Percentiles rank a stretch among this genome's conserved stretches.
phyloP scores from a whole-genome alignment of 2,888 invertebrate genomes.

The Agrotis puta region DNA sequence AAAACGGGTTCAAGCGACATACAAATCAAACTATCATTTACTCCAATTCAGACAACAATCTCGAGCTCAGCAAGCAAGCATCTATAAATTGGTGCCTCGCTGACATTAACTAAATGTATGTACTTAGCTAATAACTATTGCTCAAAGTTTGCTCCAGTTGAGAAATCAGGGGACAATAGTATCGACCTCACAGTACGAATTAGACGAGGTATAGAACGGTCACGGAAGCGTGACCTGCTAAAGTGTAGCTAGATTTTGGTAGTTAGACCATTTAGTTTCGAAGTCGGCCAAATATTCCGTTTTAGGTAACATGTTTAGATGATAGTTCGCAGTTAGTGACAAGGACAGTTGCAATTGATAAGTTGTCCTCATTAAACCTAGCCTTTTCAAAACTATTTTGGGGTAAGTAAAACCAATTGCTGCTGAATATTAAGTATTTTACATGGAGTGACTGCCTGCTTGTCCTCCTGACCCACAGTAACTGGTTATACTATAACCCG shows the following conservation, averaged over 20 bases:
- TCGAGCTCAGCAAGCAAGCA: conserved; percentile 47
- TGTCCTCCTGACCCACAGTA: too few species aligned
- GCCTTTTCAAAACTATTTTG: too few species aligned
- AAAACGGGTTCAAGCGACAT: conserved; percentile 4
- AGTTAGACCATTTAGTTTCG: conserved; percentile 19
- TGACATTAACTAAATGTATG: conserved; percentile 51
- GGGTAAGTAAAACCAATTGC: too few species aligned
- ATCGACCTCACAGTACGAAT: conserved; percentile 38
- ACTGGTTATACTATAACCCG: too few species aligned
- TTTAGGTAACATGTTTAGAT: neutral
- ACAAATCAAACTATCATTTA: conserved; percentile 52
- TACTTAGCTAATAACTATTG: conserved; percentile 52
- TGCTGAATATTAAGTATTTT: too few species aligned
- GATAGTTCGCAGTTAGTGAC: neutral
- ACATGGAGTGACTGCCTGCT: too few species aligned
- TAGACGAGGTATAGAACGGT: conserved; percentile 26
- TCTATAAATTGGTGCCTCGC: conserved; percentile 54
- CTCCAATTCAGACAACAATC: conserved; percentile 43
- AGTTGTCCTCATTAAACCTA: too few species aligned
- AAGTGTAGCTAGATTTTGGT: neutral
- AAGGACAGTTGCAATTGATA: neutral
- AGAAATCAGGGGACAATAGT: conserved; percentile 60
- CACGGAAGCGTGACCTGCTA: conserved; percentile 33
- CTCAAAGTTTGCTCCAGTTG: conserved; percentile 63
- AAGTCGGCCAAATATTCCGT: neutral